Base-by-base conservation (phyloP, 2,888 invertebrate genomes). In the Pseudococcus longispinus region DNA sequence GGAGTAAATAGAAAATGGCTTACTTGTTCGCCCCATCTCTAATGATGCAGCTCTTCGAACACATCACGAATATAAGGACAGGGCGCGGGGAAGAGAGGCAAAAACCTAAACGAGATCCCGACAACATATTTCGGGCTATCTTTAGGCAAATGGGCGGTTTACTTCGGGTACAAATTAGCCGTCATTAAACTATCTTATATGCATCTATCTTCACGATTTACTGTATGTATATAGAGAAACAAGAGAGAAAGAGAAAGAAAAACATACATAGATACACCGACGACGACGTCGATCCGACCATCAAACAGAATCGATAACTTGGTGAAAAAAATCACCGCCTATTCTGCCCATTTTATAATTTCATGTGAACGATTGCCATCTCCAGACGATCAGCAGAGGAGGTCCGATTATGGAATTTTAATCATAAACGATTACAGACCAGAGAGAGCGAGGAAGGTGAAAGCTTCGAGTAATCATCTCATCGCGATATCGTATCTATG, bases 151-250 rank as follows among this genome's bases (percentile, higher is more conserved):
- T 83, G 83, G 83, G 55, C 83, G 83, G 37, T 51, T 83, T 83
- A 20, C 51, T n/a, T 55, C 44, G 46, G 42, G 32, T 32, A 83
- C 83, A 83, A 83, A 83, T 83, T 83, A 83, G 83, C 18, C 55
- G 83, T 83, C 83, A 83, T 83, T 83, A 83, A 83, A 83, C 83
- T 51, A 83, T 83, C 83, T 55, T 83, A 83, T 83, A 83, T 55
- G 29, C 55, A 83, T 83, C 83, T 51, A 13, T 83, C 83, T 83
- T 83, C 83, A 83, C 83, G 77, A 77, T 77, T 70, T 70, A 29
- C 29, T 70, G 3, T 2, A 6, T 32, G 6, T 2, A 32, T 5
- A 6, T 32, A 32, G 15, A 29, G 29, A 70, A 29, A 70, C 2
- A 70, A 70, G 15, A 2, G 32, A 32, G 32, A 32, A 6, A 6